Percentiles rank a stretch among this genome's conserved stretches.
These are phyloP conservation scores for Sardinella longiceps DNA, from an alignment of 2,797 vertebrate species.

Conservation along the genomic window DNA sequence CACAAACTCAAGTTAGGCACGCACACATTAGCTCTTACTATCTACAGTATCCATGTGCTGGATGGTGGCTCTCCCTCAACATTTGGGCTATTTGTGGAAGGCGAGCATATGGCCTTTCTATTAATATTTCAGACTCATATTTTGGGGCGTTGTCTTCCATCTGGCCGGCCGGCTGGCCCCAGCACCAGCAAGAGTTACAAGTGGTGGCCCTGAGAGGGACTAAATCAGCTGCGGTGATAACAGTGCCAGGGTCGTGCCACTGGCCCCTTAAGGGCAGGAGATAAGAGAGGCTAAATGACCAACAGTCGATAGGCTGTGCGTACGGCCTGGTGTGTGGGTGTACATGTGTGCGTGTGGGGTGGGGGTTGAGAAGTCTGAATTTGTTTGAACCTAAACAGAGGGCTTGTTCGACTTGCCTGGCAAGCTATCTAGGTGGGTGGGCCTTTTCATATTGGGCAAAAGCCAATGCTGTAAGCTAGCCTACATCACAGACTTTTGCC, in stretches of 20 bases:
- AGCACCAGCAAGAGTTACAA: neutral
- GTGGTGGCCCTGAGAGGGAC: neutral
- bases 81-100: conserved; percentile 31
- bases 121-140: conserved; percentile 56
- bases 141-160: conserved; percentile 52
- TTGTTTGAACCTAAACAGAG: no score
- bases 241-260: neutral
- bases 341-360: no score
- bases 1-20: neutral
- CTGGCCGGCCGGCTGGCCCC: conserved; percentile 33
- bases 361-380: no score
- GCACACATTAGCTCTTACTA: neutral
- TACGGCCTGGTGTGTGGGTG: no score
- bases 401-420: no score
- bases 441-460: no score
- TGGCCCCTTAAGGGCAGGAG: neutral
- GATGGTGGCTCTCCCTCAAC: neutral
- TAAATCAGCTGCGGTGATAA: neutral
- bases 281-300: neutral
- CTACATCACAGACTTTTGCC: no score
- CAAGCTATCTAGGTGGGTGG: no score
- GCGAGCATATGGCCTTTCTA: conserved; percentile 55
- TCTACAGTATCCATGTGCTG: neutral
- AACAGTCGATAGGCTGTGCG: neutral
- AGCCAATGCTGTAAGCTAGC: no score